Base-by-base conservation (phyloP, 2,888 invertebrate species). In the Deladenus siricidicola region DNA sequence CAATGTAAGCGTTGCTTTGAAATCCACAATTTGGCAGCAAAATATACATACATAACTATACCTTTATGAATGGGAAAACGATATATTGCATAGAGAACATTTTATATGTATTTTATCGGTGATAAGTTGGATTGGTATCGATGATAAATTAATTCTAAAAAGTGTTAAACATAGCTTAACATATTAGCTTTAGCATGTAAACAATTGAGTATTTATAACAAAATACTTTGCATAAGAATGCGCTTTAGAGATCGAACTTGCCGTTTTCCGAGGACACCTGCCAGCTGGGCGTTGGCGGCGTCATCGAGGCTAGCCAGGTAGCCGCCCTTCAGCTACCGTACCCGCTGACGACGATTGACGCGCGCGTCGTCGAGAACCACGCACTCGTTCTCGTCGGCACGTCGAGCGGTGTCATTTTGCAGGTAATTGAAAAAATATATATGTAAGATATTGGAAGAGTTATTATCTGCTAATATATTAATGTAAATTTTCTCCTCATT, bases 261-360 rank as follows among this genome's bases (percentile, higher is more conserved):
- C 72, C 74, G 2, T 61, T 76, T 39, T 69, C 72, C 19, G 75
- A 76, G 56, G 74, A 76, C 60, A 71, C 76, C 44, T 76, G 76
- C 56, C 71, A 70, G 43, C 60, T 76, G 47, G 76, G 76, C 19
- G 76, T 77, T 29, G 76, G 76, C 45, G 76, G 76, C 2, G 66
- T 70, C 8, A 74, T 76, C 62, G 76, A 76, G 58, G 65, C 70
- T 19, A 69, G 56, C 10, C 42, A 67, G 29, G 47, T 66, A 39
- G 69, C 69, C 17, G 52, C 60, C n/a, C 57, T 52, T 2, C 61
- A 69, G 50, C n/a, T 42, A 21, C 58, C 49, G 47, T 49, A 60
- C 24, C 48, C 47, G 30, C 45, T 70, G 29, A 64, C 69, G 19
- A 45, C 69, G 29, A 52, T 69, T n/a, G 70, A 66, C 53, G 65